Evolutionary conservation across 2,113 vertebrate species (phyloP).

Genomic region (Ictalurus furcatus): DNA sequence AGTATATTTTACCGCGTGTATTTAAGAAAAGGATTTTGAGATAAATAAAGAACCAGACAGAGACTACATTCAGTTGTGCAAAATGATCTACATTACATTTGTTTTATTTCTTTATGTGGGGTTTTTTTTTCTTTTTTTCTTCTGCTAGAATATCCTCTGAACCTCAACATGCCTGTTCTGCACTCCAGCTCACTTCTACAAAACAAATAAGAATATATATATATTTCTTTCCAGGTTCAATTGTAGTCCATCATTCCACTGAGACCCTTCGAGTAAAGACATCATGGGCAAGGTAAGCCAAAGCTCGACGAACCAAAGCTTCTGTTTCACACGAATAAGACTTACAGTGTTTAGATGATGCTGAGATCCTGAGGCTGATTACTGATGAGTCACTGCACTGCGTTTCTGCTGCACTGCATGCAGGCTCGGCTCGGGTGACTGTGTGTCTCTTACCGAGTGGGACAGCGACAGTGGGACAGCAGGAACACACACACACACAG

Average conservation of each 20-base stretch:
- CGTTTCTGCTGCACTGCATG: conserved; percentile 1
- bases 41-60: not conserved
- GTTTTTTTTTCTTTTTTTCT: not conserved
- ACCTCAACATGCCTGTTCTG: not conserved
- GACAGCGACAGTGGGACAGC: not conserved
- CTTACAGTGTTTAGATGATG: not conserved
- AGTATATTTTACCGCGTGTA: not conserved
- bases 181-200: not conserved
- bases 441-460: not conserved
- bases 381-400: conserved; percentile 5
- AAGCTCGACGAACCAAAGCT: not conserved
- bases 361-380: not conserved
- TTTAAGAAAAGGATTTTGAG: not conserved
- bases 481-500: too few species aligned
- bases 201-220: not conserved
- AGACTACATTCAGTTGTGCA: not conserved
- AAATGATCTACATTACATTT: not conserved
- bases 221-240: conserved; percentile 21
- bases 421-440: not conserved
- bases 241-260: conserved; percentile 47
- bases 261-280: not conserved
- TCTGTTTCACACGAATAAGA: not conserved
- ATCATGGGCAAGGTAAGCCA: conserved; percentile 52
- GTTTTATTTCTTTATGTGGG: not conserved
- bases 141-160: not conserved